These are phyloP conservation scores for Pyrgus malvae DNA, from an alignment of 2,888 invertebrate genomes.

Conservation along the genomic window DNA sequence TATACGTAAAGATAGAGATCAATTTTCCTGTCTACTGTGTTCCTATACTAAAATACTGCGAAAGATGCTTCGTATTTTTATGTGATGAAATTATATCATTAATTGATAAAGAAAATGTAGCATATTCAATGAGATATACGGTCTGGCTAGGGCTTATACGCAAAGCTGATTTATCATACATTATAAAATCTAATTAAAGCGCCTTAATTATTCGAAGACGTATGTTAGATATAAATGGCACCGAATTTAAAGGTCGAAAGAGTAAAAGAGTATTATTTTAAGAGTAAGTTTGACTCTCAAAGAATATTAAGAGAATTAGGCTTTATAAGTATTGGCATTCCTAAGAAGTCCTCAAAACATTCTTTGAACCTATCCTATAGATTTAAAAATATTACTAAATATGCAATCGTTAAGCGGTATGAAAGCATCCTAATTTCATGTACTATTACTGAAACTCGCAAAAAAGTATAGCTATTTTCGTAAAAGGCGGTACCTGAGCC, in stretches of 20 bases:
- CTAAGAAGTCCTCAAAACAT: slow-evolving; percentile 4
- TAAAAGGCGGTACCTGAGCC: too few relatives aligned
- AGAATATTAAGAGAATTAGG: slow-evolving; percentile 4
- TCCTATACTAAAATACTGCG: slow-evolving; percentile 25
- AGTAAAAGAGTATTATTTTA: slow-evolving; percentile 20
- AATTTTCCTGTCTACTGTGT: slow-evolving; percentile 3
- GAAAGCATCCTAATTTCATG: too few relatives aligned
- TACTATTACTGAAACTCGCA: too few relatives aligned
- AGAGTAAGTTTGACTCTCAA: background rate
- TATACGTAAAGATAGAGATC: slow-evolving; percentile 16
- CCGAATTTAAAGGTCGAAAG: slow-evolving; percentile 19
- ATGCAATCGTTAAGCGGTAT: too few relatives aligned
- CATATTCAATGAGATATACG: background rate
- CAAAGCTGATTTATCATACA: slow-evolving; percentile 7
- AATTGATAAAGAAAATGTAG: background rate
- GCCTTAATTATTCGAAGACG: slow-evolving; percentile 3
- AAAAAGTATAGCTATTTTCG: too few relatives aligned
- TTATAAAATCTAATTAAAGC: slow-evolving; percentile 1
- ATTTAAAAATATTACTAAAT: background rate
- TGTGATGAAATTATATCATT: background rate
- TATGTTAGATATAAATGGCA: slow-evolving; percentile 19
- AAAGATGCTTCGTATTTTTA: slow-evolving; percentile 6
- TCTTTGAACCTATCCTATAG: slow-evolving; percentile 1
- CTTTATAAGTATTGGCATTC: slow-evolving; percentile 11
- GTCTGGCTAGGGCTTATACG: background rate